Base-by-base conservation (phyloP, 2,797 vertebrate species). In the Lagocephalus sceleratus region DNA sequence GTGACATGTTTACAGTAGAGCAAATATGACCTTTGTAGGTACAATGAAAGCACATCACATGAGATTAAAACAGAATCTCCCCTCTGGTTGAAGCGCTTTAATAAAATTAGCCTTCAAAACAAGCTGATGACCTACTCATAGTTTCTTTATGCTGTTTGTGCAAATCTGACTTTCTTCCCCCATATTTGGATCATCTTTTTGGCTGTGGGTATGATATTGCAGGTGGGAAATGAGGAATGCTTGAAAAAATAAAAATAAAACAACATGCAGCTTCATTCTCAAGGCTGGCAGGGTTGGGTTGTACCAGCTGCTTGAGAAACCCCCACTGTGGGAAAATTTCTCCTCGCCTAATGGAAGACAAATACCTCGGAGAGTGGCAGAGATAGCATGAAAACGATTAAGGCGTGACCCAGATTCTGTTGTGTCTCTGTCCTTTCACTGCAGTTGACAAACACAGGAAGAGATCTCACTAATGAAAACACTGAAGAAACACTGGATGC, bases 371-470 rank as follows among this genome's bases (percentile, higher is more conserved):
- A 78, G 79, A 85, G 71, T 53, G 60, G 64, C 59, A 56, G 71
- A 82, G 86, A 89, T 88, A 79, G 76, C 83, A 79, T 87, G 83
- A 89, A 85, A 85, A 74, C 69, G 83, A 89, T 89, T 87, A 87
- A 81, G 82, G 85, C 79, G 74, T 86, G 85, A 89, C 86, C 79
- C 78, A 81, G 64, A 82, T 85, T 85, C 82, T 86, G 84, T 89
- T 88, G 83, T 86, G 78, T 87, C 76, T 78, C 66, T 73, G 75
- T 79, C 81, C 85, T 87, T 85, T 89, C 83, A 82, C 76, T 60
- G 63, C 48, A 42, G 70, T 79, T 78, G 74, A 85, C 82, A 85
- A 84, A 85, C 84, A 83, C 79, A 87, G 79, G 78, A 73, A 71
- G 77, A 66, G 85, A 80, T 70, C 75, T 63, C 42, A 63, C 75